phyloP scores from a whole-genome alignment of 2,113 vertebrate genomes.

The Mungos mungo region DNA sequence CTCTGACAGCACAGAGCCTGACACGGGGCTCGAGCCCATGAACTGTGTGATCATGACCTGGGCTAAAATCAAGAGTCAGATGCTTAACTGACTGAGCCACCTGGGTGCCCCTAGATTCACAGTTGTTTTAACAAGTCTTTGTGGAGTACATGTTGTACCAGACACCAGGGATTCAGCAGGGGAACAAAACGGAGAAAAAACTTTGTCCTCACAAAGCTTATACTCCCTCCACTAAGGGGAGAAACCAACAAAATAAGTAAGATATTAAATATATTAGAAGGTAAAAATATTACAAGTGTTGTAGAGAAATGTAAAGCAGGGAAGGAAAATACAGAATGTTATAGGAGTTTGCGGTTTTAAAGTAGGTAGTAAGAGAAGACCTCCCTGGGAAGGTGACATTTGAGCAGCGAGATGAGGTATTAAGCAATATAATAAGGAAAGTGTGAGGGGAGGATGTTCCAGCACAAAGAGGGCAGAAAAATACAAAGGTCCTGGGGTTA shows the following conservation, averaged over 20 bases:
- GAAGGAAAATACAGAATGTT: not conserved
- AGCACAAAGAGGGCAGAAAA: not conserved
- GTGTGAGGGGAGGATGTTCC: not conserved
- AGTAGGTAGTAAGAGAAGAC: not conserved
- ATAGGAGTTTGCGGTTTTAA: not conserved
- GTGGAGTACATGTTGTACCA: not conserved
- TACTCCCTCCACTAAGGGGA: not conserved
- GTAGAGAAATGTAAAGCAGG: not conserved
- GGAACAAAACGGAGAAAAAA: not conserved
- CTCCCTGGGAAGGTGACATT: not conserved
- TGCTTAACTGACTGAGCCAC: too few relatives aligned
- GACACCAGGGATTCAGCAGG: not conserved
- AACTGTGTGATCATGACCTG: too few relatives aligned
- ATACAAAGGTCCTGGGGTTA: not conserved
- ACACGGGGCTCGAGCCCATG: too few relatives aligned
- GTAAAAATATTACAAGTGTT: not conserved
- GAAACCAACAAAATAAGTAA: conserved; percentile 12
- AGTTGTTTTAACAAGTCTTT: not conserved
- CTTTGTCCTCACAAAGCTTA: not conserved
- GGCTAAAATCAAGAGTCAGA: too few relatives aligned
- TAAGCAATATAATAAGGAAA: not conserved
- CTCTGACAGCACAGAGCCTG: too few relatives aligned
- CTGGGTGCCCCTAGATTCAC: too few relatives aligned
- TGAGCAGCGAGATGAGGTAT: not conserved
- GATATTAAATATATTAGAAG: not conserved